Evolutionary conservation across 2,113 vertebrate genomes (phyloP), one percentile per base, ranked within the genome.

Genomic region (Callionymus lyra): DNA sequence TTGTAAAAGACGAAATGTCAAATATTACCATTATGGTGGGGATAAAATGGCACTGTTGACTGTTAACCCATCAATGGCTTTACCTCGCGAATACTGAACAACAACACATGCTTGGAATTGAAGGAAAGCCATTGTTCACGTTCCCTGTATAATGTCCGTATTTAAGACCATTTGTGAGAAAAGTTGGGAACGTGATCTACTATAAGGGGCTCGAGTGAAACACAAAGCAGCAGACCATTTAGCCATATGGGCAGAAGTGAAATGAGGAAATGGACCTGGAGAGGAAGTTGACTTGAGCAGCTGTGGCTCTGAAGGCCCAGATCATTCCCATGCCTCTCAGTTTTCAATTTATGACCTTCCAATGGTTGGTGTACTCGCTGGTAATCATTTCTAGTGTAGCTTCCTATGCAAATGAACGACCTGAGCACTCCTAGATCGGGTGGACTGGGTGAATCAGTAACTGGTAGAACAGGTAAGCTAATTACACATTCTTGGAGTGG

Each of bases 301-400:
- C 71, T 72, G 74, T 68, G 78, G 68, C 64, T 60, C 59, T 47
- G 65, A 78, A 78, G 68, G 70, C 76, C 58, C 68, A 38, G 63
- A 45, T 44, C 55, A 63, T 79, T 76, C 69, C 65, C 68, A 76
- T 77, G 70, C 44, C 70, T 76, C 63, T 67, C 70, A 63, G 59
- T 74, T 79, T 81, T 76, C 68, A 73, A 72, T 72, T 70, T 69
- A 76, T 74, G 79, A 76, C 72, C 68, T 65, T 68, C 45, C 65
- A 50, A 34, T 63, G 56, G 56, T 64, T 72, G 47, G 32, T 51
- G 38, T 48, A 38, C 19, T 4, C 27, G 41, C 46, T 46, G 41
- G 48, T 53, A 45, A 61, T 73, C 52, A 46, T 62, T 64, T 59
- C 34, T 51, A 50, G 44, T 38, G 54, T n/a, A 43, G 13, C 11